These are phyloP conservation scores for Antigone vipio DNA, from an alignment of 2,113 vertebrate genomes.

Conservation along the genomic window DNA sequence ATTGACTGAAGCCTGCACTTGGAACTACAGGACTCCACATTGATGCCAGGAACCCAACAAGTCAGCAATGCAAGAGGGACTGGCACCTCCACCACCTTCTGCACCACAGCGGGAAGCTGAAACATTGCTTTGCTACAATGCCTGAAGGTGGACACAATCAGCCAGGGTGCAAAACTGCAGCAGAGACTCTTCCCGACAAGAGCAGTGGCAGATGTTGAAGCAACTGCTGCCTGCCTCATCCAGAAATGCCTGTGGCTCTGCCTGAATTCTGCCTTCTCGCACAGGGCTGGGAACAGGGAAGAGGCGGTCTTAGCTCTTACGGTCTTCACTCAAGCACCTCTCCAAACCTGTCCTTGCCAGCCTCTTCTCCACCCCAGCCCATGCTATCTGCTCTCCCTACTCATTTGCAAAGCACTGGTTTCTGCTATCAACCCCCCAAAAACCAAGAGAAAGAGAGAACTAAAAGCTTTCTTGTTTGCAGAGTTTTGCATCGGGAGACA, in stretches of 20 bases:
- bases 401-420: neutral
- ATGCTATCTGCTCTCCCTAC: neutral
- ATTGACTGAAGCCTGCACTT: neutral
- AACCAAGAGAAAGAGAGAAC: neutral
- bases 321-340: neutral
- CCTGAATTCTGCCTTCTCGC: neutral
- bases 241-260: neutral
- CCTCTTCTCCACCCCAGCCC: neutral
- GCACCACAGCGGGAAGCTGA: neutral
- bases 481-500: neutral
- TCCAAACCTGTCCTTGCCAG: neutral
- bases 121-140: neutral
- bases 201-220: neutral
- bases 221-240: neutral
- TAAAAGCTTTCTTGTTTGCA: neutral
- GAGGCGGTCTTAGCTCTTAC: accelerated
- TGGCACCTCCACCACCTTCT: neutral
- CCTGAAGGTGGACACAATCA: neutral
- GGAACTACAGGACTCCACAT: neutral
- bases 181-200: neutral
- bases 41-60: neutral
- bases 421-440: neutral
- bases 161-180: neutral
- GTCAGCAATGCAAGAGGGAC: neutral
- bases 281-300: neutral